Evolutionary conservation across 2,888 invertebrate species (phyloP).

Genomic region (Capitulum mitella): DNA sequence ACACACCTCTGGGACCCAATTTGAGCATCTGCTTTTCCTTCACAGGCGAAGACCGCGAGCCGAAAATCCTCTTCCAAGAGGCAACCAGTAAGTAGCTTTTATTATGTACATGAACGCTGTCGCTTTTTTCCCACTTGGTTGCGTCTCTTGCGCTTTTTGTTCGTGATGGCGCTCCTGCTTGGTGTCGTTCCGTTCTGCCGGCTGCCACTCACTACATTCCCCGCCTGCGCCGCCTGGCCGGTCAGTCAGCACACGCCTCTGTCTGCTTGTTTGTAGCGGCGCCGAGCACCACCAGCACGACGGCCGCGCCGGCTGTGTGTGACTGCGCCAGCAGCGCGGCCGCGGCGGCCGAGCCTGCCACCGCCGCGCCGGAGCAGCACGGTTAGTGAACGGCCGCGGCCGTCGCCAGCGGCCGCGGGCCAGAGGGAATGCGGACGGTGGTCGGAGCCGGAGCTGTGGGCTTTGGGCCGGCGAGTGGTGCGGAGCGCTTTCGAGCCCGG

Average conservation of each 20-base stretch:
- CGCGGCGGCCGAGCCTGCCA: background rate
- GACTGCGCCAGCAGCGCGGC: background rate
- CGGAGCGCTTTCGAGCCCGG: too few species aligned
- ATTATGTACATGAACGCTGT: background rate
- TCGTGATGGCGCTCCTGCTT: too few species aligned
- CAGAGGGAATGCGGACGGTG: too few species aligned
- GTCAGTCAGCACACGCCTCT: constrained; percentile 36
- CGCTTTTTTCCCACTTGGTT: background rate
- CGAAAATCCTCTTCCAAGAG: constrained; percentile 15
- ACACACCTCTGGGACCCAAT: too few species aligned
- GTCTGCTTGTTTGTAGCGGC: constrained; percentile 34
- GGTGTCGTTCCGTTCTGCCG: background rate
- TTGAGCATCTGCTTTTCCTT: background rate
- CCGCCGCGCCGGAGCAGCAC: background rate
- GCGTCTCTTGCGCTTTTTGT: background rate
- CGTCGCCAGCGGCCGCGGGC: too few species aligned
- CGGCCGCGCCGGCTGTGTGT: background rate
- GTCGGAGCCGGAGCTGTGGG: too few species aligned
- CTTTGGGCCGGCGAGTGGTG: too few species aligned
- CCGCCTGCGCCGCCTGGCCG: background rate
- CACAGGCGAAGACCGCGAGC: background rate
- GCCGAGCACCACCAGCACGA: background rate
- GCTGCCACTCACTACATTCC: constrained; percentile 4
- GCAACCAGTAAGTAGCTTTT: constrained; percentile 4
- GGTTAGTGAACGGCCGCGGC: too few species aligned